Evolutionary conservation across 2,113 vertebrate genomes (phyloP), one percentile per base, ranked within the genome.

Genomic region (Pionites leucogaster): DNA sequence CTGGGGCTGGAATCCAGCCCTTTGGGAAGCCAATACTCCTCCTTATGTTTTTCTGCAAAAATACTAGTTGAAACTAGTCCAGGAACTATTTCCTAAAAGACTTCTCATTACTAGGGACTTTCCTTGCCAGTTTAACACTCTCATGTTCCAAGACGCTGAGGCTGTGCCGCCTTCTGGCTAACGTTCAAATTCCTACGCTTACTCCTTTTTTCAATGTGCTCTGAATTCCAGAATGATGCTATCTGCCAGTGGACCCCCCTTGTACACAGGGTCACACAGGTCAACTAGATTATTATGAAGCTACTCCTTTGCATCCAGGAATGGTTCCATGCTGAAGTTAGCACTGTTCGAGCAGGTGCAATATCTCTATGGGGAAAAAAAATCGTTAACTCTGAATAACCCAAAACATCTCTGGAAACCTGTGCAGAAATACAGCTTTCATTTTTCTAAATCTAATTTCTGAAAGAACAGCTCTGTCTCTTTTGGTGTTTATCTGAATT

Each of bases 391-490:
- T 55, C 64, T 39, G 62, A 92, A 82, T 91, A 86, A 92, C 44
- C 85, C 77, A 47, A 94, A 90, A 10, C 46, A 50, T 19, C 22
- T 84, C 85, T 71, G 44, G 65, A 72, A 84, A 62, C 22, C 69
- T 59, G 29, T 22, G 60, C 14, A 24, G 50, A 90, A 94, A 60
- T 29, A 52, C 0, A 2, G 68, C 47, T 76, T 96, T 84, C 76
- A 86, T 90, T 92, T 96, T 90, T 92, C 94, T 92, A 93, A 94
- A 92, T 71, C 57, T 94, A 52, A 91, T 92, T 94, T 93, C 72
- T 83, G 82, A 88, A 60, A 71, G 49, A 77, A 35, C 35, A 81
- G 47, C 7, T 90, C 76, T 91, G 71, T 75, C 74, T 95, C 82
- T 92, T 80, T 46, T 42, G 55, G 76, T 94, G 79, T 95, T 94